Evolutionary conservation across 1,140 invertebrate genomes (phyloP).

Genomic region (Lineus longissimus): DNA sequence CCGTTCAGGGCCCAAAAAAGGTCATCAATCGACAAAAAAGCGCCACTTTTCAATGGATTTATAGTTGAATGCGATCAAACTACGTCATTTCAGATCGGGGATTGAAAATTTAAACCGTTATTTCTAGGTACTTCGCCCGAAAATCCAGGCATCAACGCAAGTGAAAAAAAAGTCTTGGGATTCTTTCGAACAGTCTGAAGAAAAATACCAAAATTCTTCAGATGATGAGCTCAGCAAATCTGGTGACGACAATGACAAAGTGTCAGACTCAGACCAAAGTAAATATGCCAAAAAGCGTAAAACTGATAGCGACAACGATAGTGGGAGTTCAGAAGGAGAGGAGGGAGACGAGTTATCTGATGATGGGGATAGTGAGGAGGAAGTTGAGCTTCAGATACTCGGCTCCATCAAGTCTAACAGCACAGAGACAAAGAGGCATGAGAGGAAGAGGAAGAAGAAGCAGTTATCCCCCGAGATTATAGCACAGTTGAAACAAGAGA

Average conservation of each 20-base stretch:
- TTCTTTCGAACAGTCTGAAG: neutral
- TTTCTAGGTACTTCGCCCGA: neutral
- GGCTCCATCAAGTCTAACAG: constrained; percentile 28
- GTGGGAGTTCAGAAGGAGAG: neutral
- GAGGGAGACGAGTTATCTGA: constrained; percentile 1
- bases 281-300: neutral
- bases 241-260: no score
- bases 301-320: neutral
- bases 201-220: no score
- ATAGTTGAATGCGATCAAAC: no score
- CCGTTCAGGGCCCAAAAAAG: no score
- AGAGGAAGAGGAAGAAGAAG: constrained; percentile 34
- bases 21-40: no score
- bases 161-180: neutral
- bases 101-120: neutral
- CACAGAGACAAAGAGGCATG: constrained; percentile 30
- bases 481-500: constrained; percentile 15
- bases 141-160: neutral
- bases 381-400: constrained; percentile 22
- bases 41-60: no score
- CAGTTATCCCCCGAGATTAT: constrained; percentile 9
- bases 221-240: no score
- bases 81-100: no score
- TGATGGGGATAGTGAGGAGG: constrained; percentile 27
- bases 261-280: no score